These are phyloP conservation scores for Peromyscus melanophrys DNA, from an alignment of 2,797 vertebrate species.

Conservation along the genomic window DNA sequence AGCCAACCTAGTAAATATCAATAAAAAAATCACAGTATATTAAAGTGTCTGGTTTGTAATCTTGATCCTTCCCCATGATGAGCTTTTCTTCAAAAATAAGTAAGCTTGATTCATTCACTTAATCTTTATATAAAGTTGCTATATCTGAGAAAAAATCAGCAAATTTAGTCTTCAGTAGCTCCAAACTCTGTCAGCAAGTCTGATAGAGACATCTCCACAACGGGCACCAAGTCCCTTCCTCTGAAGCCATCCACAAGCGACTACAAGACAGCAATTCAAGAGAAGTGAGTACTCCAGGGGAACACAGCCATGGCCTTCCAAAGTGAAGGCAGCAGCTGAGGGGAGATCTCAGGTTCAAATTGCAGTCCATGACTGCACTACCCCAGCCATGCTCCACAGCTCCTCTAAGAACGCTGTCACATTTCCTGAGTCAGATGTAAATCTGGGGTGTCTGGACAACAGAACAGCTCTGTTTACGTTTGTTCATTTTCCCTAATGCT, in stretches of 20 bases:
- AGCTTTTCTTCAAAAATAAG: background rate
- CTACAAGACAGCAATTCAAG: slow-evolving; percentile 59
- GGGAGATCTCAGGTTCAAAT: slow-evolving; percentile 70
- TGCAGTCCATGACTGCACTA: slow-evolving; percentile 4
- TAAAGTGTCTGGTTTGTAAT: background rate
- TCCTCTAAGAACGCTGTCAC: background rate
- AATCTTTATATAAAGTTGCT: background rate
- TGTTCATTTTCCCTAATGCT: background rate
- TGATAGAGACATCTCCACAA: slow-evolving; percentile 62
- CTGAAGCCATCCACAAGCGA: slow-evolving; percentile 69
- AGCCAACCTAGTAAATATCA: background rate
- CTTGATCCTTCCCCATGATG: background rate
- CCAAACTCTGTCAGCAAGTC: slow-evolving; percentile 65
- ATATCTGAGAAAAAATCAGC: slow-evolving; percentile 13
- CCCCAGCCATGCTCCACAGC: background rate
- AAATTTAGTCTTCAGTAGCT: slow-evolving; percentile 51
- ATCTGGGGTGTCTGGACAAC: background rate
- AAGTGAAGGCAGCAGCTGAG: slow-evolving; percentile 79
- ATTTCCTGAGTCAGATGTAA: background rate
- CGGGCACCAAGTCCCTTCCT: background rate
- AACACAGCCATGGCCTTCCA: slow-evolving; percentile 58
- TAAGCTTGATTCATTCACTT: background rate
- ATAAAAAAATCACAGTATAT: background rate
- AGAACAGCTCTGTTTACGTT: background rate
- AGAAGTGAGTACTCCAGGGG: slow-evolving; percentile 70